Conservation (phyloP, 2,113 vertebrate genomes). For the Pedetes capensis region DNA sequence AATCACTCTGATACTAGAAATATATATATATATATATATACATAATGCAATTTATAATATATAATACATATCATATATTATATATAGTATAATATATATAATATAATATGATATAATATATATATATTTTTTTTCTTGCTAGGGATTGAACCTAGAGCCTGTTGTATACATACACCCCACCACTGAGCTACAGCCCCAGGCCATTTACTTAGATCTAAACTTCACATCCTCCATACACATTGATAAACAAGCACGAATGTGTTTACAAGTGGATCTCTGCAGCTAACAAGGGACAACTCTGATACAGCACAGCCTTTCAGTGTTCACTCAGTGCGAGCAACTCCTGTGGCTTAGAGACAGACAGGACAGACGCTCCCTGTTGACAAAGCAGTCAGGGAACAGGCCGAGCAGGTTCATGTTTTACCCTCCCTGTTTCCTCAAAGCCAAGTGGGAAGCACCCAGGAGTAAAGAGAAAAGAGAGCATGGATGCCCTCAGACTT, state of each 20-base stretch:
- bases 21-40: too few species aligned
- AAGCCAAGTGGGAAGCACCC: neutral
- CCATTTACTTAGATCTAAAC: neutral
- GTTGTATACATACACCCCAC: too few species aligned
- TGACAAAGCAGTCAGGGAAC: neutral
- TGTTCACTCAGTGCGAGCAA: fast-evolving
- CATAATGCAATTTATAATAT: too few species aligned
- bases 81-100: too few species aligned
- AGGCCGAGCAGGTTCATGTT: conserved; percentile 1
- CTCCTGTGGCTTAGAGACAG: fast-evolving
- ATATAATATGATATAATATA: too few species aligned
- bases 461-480: neutral
- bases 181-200: neutral
- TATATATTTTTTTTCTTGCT: too few species aligned
- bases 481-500: neutral
- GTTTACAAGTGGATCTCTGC: neutral
- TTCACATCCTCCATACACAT: neutral
- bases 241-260: fast-evolving
- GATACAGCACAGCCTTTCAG: fast-evolving
- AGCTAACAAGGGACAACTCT: fast-evolving
- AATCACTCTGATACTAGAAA: neutral
- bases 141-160: neutral
- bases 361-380: neutral
- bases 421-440: neutral
- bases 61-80: too few species aligned